Conservation (phyloP, 1,140 invertebrate genomes). For the Planococcus citri region DNA sequence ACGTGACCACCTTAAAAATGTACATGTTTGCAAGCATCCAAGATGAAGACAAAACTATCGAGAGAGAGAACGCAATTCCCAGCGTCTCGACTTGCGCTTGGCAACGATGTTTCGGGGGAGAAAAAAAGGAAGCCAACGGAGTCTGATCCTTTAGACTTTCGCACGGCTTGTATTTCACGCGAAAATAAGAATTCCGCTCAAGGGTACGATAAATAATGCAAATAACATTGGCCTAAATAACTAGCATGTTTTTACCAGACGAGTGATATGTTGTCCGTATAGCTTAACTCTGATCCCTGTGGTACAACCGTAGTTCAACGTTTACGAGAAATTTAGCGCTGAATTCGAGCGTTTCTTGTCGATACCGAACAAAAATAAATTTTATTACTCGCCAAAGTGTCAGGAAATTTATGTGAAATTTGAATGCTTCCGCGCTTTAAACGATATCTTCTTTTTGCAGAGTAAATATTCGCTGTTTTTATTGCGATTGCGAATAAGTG, state of each 20-base stretch:
- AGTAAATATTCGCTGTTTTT: too few relatives aligned
- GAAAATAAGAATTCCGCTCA: background rate
- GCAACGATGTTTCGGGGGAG: too few relatives aligned
- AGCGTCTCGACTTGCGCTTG: too few relatives aligned
- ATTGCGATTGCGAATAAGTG: too few relatives aligned
- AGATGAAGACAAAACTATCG: background rate
- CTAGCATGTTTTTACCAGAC: background rate
- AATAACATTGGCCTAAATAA: slow-evolving; percentile 5
- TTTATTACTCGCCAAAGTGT: background rate
- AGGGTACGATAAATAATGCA: slow-evolving; percentile 3
- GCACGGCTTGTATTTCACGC: background rate
- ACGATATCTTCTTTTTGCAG: too few relatives aligned
- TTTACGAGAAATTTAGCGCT: background rate
- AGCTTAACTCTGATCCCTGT: background rate
- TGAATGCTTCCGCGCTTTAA: background rate
- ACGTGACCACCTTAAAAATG: slow-evolving; percentile 2
- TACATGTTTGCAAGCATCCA: background rate
- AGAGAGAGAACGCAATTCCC: too few relatives aligned
- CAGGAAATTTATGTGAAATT: background rate
- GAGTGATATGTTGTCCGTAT: slow-evolving; percentile 5
- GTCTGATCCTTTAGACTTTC: background rate
- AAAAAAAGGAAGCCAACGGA: background rate
- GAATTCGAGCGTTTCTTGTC: background rate
- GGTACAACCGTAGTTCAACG: background rate
- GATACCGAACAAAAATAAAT: background rate